Evolutionary conservation across 2,113 vertebrate genomes (phyloP).

Genomic region (Uria aalge): DNA sequence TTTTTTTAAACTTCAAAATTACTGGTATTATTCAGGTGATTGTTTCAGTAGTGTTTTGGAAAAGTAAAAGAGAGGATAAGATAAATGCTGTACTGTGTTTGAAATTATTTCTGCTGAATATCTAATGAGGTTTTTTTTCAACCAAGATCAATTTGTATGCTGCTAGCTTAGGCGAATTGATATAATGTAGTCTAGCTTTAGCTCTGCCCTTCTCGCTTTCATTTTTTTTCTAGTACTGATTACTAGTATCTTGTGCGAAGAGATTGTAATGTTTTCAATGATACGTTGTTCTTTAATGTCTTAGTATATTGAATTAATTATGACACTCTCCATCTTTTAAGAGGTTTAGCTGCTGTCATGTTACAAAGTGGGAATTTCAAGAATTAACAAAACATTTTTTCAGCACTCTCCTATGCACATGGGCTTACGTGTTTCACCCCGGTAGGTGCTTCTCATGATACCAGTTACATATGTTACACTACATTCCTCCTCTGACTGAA

Average conservation of each 20-base stretch:
- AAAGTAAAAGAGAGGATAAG: background rate
- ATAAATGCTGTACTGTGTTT: background rate
- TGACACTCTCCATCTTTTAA: background rate
- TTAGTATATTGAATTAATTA: background rate
- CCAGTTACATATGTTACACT: background rate
- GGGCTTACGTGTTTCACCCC: background rate
- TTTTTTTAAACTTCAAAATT: background rate
- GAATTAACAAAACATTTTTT: background rate
- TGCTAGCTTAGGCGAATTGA: background rate
- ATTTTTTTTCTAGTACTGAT: background rate
- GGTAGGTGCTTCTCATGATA: background rate
- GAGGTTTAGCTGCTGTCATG: background rate
- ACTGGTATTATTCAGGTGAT: background rate
- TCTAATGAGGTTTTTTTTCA: background rate
- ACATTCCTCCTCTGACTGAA: background rate
- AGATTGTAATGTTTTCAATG: background rate
- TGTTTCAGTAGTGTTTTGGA: background rate
- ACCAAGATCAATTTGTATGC: background rate
- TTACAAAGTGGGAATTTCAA: background rate
- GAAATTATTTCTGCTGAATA: background rate
- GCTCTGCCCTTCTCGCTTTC: background rate
- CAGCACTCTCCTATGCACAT: accelerated
- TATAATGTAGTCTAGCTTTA: background rate
- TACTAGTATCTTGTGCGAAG: background rate
- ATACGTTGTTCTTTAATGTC: background rate